Base-by-base conservation (phyloP, 1,140 invertebrate genomes). In the Meloidogyne hapla region DNA sequence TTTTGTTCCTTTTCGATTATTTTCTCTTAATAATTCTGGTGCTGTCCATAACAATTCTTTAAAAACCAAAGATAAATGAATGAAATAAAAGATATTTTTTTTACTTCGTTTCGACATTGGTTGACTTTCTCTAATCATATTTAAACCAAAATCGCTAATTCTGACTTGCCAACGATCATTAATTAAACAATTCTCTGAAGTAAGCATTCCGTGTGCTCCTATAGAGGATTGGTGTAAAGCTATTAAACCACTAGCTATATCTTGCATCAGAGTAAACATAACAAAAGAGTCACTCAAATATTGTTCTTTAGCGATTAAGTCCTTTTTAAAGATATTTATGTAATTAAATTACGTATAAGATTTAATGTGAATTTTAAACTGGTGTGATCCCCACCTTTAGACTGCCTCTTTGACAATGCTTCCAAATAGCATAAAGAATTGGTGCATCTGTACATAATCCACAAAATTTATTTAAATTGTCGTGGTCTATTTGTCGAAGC, bases 221-320 rank as follows among this genome's bases (percentile, higher is more conserved):
- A 80, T 38, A 6, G 25, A 25, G 9, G 42, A 80, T 10, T 23
- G 23, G 65, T 80, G 79, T 9, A 80, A 26, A 25, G 69, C 81
- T 18, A 28, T 21, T 13, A 79, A 33, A 13, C 78, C 78, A 84
- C 92, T 89, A 40, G 95, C 93, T 74, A 96, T 90, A 90, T 96
- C 94, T 6, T 93, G 95, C 1, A 96, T 90, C 69, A 96, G 88
- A 33, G 94, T 95, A 28, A 93, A 93, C 93, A 94, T 66, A 13
- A 66, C 65, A 66, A 66, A 66, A 33, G 65, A 95, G 89, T 96
- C 94, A 78, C 95, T 90, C 87, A 94, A 94, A 83, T 96, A 94
- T 88, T 95, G 93, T 84, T 94, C 93, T 87, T 94, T 93, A 79
- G 93, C 91, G n/a, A 96, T 90, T 21, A 96, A 93, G 87, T 95